Base-by-base conservation (phyloP, 1,140 invertebrate species). In the Drosophila ercepeae region DNA sequence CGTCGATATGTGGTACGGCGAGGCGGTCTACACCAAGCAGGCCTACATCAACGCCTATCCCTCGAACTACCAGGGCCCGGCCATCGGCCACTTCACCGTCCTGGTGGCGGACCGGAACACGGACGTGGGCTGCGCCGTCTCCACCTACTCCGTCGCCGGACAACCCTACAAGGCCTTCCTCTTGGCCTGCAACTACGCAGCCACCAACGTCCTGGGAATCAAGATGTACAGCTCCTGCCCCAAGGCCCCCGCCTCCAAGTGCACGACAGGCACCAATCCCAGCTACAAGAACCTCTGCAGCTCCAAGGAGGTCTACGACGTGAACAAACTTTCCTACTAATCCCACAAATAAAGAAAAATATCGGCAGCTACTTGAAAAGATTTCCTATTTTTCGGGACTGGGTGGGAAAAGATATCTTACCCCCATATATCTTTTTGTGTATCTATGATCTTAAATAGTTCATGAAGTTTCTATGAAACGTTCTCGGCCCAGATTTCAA, bases 71-170 rank as follows among this genome's bases (percentile, higher is more conserved):
- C 51, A 45, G 8, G 76, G 76, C 1, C 73, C 84, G 21, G 71
- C 50, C 6, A 90, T 90, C 49, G 89, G 86, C 0, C 89, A 90
- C 23, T 90, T 91, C 46, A 90, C 89, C 7, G 83, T 90, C 0
- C 51, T 90, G 48, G 70, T 90, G 0, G 75, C 88, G 6, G 89
- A 90, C 74, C 70, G 72, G 9, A 89, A 89, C 23, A 75, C 74
- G 19, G 58, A 71, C 0, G 59, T 91, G 4, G 89, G 89, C 7
- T 91, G 89, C 19, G 89, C 89, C 9, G 89, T 50, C 0, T 68
- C 81, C 42, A 86, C 76, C 4, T 86, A 75, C 8, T 71, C 76
- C 9, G 69, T 75, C 0, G 0, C 19, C 0, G 61, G 60, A 0
- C 29, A 70, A 16, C 4, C 52, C 1, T 82, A 82, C 68, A 74